Base-by-base conservation (phyloP, 1,140 invertebrate species). In the Drosophila truncata region DNA sequence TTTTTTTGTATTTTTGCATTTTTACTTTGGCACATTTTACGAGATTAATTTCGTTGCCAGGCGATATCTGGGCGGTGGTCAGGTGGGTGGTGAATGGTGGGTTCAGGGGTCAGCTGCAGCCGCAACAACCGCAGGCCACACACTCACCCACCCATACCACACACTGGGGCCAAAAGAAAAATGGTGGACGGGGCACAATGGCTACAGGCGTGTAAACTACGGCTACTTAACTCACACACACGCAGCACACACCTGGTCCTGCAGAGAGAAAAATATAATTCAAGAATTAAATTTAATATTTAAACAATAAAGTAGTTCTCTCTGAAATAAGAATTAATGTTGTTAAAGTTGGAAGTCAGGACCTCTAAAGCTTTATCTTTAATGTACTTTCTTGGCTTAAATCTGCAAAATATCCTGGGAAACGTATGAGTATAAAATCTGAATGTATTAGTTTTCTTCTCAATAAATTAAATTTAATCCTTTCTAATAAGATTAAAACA, bases 11-110 rank as follows among this genome's bases (percentile, higher is more conserved):
- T 49, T 76, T 82, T 74, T 86, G 62, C 79, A 83, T 80, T 84
- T 84, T 63, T 76, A 84, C 81, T 80, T 82, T 83, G 83, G 67
- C 78, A 84, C 81, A 90, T 90, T 88, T 78, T 90, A 71, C 64
- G 69, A 88, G 84, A 88, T 88, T 90, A 88, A 90, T 90, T 88
- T 90, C 41, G 64, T 73, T 73, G 64, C 74, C 75, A 11, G 50
- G 55, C 42, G 47, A 78, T 78, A 61, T 64, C 55, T 33, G 58
- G 35, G 31, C 29, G n/a, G 39, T 39, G 78, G 42, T 37, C 29
- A 41, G 46, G 75, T 73, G 55, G 46, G 50, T 18, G 63, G 55
- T 13, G 44, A 13, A 23, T 35, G 33, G 18, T 37, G 44, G 35
- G 41, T 14, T 31, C 46, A 31, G 55, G 25, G 55, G 42, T 78